Evolutionary conservation across 2,113 vertebrate species (phyloP).

Genomic region (Turdus rufiventris): DNA sequence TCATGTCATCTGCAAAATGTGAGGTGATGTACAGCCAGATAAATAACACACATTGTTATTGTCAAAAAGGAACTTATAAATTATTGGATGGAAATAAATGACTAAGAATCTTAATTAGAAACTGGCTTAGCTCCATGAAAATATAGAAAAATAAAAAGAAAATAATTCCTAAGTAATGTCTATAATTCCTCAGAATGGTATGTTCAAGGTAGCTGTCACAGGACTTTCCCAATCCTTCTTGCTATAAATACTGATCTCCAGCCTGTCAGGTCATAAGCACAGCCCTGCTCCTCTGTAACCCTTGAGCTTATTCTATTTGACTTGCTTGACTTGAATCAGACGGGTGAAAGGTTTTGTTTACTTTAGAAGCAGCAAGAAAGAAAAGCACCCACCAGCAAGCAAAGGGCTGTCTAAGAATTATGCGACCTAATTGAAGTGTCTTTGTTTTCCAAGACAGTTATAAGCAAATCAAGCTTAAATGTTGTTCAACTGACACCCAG

Average conservation of each 20-base stretch:
- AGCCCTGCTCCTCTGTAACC: neutral
- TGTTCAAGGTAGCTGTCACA: neutral
- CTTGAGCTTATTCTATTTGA: neutral
- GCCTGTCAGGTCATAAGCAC: neutral
- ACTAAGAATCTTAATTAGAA: neutral
- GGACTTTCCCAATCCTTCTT: neutral
- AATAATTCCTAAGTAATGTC: neutral
- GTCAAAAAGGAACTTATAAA: neutral
- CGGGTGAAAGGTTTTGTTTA: conserved; percentile 13
- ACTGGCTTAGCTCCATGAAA: neutral
- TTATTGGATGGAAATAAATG: neutral
- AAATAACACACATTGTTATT: neutral
- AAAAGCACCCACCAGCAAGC: neutral
- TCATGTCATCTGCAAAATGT: neutral
- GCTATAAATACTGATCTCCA: neutral
- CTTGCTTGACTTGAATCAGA: neutral
- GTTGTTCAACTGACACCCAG: neutral
- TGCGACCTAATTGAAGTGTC: neutral
- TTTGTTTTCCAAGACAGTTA: neutral
- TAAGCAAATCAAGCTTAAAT: neutral
- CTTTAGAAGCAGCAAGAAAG: neutral
- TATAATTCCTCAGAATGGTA: neutral
- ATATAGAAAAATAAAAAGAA: neutral
- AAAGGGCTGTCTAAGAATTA: neutral
- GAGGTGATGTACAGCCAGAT: neutral